phyloP scores from a whole-genome alignment of 1,140 invertebrate genomes.

The Aphelenchoides fujianensis region DNA sequence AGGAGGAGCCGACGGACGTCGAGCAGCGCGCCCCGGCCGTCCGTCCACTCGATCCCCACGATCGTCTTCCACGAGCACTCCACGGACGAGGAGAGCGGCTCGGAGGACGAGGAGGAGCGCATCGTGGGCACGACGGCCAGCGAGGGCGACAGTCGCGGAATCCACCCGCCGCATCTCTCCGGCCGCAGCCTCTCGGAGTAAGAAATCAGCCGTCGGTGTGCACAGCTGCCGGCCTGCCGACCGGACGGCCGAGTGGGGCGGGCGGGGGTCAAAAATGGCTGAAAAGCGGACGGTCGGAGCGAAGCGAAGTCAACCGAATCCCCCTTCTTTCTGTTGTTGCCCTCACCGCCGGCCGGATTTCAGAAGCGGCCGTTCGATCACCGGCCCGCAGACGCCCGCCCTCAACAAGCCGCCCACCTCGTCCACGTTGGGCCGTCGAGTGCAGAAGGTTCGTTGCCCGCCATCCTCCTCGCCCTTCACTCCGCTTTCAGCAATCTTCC shows the following conservation, averaged over 20 bases:
- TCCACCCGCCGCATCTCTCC: background rate
- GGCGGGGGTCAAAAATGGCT: background rate
- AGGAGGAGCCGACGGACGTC: background rate
- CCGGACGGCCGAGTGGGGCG: background rate
- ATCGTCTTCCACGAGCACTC: background rate
- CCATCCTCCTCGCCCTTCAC: background rate
- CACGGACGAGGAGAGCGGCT: background rate
- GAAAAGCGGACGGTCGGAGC: background rate
- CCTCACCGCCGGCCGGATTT: background rate
- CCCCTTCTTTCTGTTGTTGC: too few relatives aligned
- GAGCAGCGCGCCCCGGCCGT: background rate
- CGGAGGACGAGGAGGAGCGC: background rate
- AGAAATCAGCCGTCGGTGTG: background rate
- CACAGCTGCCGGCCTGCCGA: background rate
- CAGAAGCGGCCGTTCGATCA: background rate
- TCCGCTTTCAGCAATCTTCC: background rate
- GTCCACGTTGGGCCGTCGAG: constrained; percentile 18
- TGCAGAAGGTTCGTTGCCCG: constrained; percentile 21
- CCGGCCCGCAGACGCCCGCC: background rate
- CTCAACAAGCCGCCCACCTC: background rate
- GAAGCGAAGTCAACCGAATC: too few relatives aligned
- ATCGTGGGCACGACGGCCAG: background rate
- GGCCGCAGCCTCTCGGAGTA: background rate
- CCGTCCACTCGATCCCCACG: background rate
- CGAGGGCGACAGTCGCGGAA: background rate